These are phyloP conservation scores for Lycodopsis pacificus DNA, from an alignment of 2,797 vertebrate genomes.

Conservation along the genomic window DNA sequence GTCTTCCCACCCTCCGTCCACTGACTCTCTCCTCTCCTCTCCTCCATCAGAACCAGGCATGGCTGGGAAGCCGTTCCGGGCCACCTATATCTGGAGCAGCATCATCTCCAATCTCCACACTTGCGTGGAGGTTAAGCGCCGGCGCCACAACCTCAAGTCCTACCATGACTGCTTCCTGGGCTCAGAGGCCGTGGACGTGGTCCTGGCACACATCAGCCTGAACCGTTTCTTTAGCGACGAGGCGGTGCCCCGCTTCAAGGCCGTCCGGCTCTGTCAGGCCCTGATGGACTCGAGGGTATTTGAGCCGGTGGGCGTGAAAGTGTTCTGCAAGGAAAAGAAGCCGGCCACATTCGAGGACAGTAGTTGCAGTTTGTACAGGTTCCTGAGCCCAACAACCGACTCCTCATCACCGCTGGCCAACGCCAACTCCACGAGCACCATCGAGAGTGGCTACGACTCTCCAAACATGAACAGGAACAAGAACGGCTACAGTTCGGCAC, in stretches of 20 bases:
- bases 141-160: constrained; percentile 94
- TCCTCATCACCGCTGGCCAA: constrained; percentile 53
- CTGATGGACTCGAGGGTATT: constrained; percentile 97
- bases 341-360: constrained; percentile 92
- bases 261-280: constrained; percentile 93
- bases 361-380: constrained; percentile 94
- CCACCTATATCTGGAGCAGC: constrained; percentile 95
- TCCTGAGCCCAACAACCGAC: constrained; percentile 77
- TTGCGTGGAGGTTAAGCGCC: constrained; percentile 93
- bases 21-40: constrained; percentile 23
- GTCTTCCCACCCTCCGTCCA: not conserved
- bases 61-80: constrained; percentile 94
- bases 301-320: constrained; percentile 90
- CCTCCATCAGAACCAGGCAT: constrained; percentile 84
- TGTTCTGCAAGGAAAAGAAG: constrained; percentile 94
- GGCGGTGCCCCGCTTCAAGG: constrained; percentile 92
- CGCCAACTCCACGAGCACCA: constrained; percentile 61
- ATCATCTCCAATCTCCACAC: constrained; percentile 92
- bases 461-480: constrained; percentile 69
- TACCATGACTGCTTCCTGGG: constrained; percentile 95
- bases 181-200: constrained; percentile 93
- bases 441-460: constrained; percentile 82
- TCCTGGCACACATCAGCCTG: constrained; percentile 92
- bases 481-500: constrained; percentile 53
- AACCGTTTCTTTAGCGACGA: constrained; percentile 93